Evolutionary conservation across 2,888 invertebrate genomes (phyloP), one percentile per base, ranked within the genome.

Genomic region (Chloroclystis v-ata): DNA sequence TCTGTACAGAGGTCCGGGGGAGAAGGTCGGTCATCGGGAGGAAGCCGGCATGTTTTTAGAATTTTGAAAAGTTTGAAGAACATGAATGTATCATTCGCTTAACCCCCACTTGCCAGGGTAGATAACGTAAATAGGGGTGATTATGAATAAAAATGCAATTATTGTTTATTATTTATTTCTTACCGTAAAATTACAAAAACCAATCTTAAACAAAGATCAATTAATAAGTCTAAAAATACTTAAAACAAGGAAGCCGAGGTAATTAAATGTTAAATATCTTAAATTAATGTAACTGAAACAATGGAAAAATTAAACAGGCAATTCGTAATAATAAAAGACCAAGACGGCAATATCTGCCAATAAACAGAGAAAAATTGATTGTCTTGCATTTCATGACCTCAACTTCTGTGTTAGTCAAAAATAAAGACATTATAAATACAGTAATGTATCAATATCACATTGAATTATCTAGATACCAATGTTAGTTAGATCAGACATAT

Each of bases 191-290:
- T 70, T 67, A 81, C 72, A 73, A 69, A 74, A 69, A n/a, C n/a
- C n/a, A 74, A 66, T 65, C 62, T 72, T 71, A 66, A 59, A 69
- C 72, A 66, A 74, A 64, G 63, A 67, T 68, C 51, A 69, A 73
- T 57, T 72, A 72, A 59, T 59, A 65, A 68, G 59, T 65, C 56
- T 57, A 47, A 74, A 72, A 75, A 63, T 57, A 49, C 66, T 63
- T 70, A 72, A 72, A 77, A 75, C 67, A 78, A 75, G 65, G 74
- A 82, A 82, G 82, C 79, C 60, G 84, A 85, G 83, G 83, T 69
- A 69, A 80, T 79, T 56, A 82, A 86, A 84, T 78, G 82, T 58
- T 50, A 44, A n/a, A n/a, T n/a, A n/a, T n/a, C n/a, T n/a, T n/a
- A 41, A 42, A 54, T 13, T 4, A 9, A 30, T 30, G 12, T 5